Evolutionary conservation across 2,113 vertebrate species (phyloP).

Genomic region (Salvelinus namaycush): DNA sequence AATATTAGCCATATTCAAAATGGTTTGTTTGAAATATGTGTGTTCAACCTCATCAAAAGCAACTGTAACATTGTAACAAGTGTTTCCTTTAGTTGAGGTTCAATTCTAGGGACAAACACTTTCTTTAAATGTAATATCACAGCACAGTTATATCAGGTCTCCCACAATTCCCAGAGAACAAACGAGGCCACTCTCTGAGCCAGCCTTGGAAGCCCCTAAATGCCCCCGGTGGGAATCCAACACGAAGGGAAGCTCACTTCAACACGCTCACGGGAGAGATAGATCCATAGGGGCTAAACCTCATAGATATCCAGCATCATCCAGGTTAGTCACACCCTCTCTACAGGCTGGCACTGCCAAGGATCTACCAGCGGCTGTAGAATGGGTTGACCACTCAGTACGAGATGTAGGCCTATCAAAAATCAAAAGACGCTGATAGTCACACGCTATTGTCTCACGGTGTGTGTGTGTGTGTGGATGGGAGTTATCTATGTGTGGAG

Average conservation of each 20-base stretch:
- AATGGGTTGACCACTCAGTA: slow-evolving; percentile 1
- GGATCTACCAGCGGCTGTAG: neutral
- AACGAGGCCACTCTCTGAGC: slow-evolving; percentile 20
- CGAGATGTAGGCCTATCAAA: neutral
- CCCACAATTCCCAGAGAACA: slow-evolving; percentile 26
- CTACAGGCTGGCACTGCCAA: neutral
- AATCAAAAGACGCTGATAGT: slow-evolving; percentile 1
- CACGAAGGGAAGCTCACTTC: neutral
- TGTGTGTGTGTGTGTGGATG: neutral
- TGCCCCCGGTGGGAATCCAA: slow-evolving; percentile 15
- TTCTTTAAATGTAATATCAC: no score
- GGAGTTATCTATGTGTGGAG: neutral
- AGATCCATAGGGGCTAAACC: neutral
- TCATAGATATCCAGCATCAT: neutral
- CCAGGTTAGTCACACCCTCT: neutral
- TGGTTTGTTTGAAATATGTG: neutral
- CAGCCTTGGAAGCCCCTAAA: slow-evolving; percentile 18
- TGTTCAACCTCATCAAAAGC: neutral
- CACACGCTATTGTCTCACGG: neutral
- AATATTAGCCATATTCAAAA: no score
- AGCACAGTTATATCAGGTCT: slow-evolving; percentile 45
- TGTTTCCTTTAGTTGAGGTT: neutral
- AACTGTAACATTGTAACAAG: neutral
- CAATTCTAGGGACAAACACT: neutral
- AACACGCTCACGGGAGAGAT: neutral